Evolutionary conservation across 2,113 vertebrate genomes (phyloP).

Genomic region (Chinchilla lanigera): DNA sequence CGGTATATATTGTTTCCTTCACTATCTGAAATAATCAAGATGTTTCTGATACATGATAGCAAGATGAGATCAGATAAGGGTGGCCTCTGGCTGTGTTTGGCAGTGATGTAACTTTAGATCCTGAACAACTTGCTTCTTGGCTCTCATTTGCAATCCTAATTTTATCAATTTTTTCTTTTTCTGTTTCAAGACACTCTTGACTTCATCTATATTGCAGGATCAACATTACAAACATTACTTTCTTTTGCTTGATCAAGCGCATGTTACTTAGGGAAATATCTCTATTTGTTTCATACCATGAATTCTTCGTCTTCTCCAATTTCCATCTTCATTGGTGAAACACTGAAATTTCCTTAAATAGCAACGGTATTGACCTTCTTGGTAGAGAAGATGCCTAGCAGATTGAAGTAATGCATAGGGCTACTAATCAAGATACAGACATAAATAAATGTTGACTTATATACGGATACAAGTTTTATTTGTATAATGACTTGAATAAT

Average conservation of each 20-base stretch:
- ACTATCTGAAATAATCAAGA: neutral
- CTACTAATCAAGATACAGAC: neutral
- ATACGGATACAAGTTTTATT: neutral
- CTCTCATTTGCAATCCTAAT: neutral
- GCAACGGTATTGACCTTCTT: neutral
- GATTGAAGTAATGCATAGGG: neutral
- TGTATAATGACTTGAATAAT: neutral
- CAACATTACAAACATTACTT: neutral
- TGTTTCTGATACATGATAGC: neutral
- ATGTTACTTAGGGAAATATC: neutral
- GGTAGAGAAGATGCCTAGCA: neutral
- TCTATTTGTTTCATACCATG: neutral
- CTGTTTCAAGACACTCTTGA: neutral
- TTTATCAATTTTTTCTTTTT: neutral
- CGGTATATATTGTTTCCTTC: neutral
- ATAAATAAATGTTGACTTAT: neutral
- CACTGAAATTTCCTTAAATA: neutral
- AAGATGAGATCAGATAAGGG: neutral
- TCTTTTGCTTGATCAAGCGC: neutral
- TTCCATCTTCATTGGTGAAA: neutral
- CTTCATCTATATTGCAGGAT: neutral
- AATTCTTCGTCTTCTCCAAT: neutral
- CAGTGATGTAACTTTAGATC: neutral
- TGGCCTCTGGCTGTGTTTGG: neutral
- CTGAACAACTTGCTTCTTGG: neutral